phyloP scores from a whole-genome alignment of 1,140 invertebrate species.

The Drosophila subpulchrella region DNA sequence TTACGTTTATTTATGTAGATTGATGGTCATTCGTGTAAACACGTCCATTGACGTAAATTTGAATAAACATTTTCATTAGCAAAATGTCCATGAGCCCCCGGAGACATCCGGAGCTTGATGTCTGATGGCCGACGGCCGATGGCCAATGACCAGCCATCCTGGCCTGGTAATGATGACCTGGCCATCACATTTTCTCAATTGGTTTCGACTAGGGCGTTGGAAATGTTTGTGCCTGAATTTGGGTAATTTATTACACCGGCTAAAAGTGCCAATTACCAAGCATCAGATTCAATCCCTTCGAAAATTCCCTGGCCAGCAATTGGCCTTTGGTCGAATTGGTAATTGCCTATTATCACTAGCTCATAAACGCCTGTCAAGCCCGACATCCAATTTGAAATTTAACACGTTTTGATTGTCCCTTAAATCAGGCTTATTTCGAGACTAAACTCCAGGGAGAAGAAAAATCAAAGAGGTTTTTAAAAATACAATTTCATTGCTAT shows the following conservation, averaged over 20 bases:
- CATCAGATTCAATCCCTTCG: constrained; percentile 6
- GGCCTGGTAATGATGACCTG: constrained; percentile 36
- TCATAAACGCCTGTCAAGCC: neutral
- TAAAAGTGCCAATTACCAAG: constrained; percentile 37
- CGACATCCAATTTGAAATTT: neutral
- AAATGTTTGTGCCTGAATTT: constrained; percentile 11
- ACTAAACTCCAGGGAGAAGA: neutral
- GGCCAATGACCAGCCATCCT: constrained; percentile 7
- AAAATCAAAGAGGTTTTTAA: neutral
- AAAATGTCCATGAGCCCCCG: constrained; percentile 59
- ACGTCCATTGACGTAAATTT: constrained; percentile 77
- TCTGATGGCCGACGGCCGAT: constrained; percentile 14
- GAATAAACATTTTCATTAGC: constrained; percentile 81
- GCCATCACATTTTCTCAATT: constrained; percentile 73
- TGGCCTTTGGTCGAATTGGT: neutral
- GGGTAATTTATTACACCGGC: constrained; percentile 52
- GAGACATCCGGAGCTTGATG: constrained; percentile 35
- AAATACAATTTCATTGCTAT: neutral
- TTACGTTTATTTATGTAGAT: constrained; percentile 68
- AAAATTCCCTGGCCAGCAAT: constrained; percentile 7
- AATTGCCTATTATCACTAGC: constrained; percentile 7
- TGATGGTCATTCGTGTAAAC: constrained; percentile 71
- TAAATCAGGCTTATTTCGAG: neutral
- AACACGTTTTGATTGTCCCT: neutral
- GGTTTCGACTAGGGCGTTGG: constrained; percentile 32